Base-by-base conservation (phyloP, 2,113 vertebrate genomes). In the Panthera uncia region DNA sequence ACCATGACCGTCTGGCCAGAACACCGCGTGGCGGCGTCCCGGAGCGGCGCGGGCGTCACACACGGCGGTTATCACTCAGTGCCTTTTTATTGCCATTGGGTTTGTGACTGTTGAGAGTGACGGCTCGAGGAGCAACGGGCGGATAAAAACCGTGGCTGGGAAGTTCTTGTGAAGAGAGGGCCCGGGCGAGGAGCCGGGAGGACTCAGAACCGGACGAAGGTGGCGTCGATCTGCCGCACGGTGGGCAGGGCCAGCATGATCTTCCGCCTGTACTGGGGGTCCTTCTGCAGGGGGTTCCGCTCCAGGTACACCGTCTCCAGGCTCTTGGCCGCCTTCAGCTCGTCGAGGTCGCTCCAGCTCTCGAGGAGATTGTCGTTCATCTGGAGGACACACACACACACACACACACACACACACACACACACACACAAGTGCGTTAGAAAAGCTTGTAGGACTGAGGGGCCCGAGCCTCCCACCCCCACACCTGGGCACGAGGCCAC, bases 321-420 rank as follows among this genome's bases (percentile, higher is more conserved):
- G 89, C 97, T 98, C 97, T 99, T 99, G 33, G 99, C 99, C 3
- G 99, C 99, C 98, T 99, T 99, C 98, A 99, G 98, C 98, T 99
- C 99, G 1, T 99, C 99, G 63, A 99, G 99, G 98, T 99, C 99
- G 0, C 99, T 99, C 99, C 99, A 99, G 98, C 99, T 99, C 80
- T 99, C 99, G 0, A 99, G 98, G 36, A 99, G 99, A 76, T 99
- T 99, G 98, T 99, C 99, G 0, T 99, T 99, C 99, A 99, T 99
- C 99, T 99, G 98, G 95, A 74, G 81, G 86, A 96, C 71, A 94
- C 0, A 2, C 63, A 96, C 71, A 94, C 0, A n/a, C n/a, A n/a
- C n/a, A 94, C 45, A 91, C 27, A 31, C 4, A 15, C 29, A 2
- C 63, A 96, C 71, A 94, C 0, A 94, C 45, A 91, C 27, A 31